Conservation (phyloP, 35 echinoderm and acorn worm species). For the Lytechinus pictus region DNA sequence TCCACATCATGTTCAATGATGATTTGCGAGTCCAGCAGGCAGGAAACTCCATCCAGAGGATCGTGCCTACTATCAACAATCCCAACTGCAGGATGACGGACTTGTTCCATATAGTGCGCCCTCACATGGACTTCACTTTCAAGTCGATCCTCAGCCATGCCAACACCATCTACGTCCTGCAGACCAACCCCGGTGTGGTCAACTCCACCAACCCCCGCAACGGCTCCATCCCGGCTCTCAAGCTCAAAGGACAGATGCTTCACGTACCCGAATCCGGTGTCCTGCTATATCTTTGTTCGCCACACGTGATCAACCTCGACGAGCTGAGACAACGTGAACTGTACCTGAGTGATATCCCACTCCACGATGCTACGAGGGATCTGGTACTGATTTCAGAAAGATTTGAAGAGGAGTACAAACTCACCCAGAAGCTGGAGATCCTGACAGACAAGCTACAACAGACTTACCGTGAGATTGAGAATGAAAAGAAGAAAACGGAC, state of each 20-base stretch:
- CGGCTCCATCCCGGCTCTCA: constrained; percentile 60
- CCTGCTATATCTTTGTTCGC: constrained; percentile 86
- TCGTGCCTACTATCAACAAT: constrained; percentile 64
- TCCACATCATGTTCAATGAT: constrained; percentile 90
- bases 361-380: constrained; percentile 92
- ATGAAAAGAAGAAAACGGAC: constrained; percentile 94
- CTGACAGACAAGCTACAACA: constrained; percentile 93
- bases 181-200: constrained; percentile 66
- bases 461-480: constrained; percentile 93
- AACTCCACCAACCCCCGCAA: constrained; percentile 34
- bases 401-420: constrained; percentile 94
- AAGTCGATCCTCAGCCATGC: constrained; percentile 91
- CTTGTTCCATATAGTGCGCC: constrained; percentile 82
- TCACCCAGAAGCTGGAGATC: constrained; percentile 94
- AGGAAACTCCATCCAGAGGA: constrained; percentile 77
- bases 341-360: constrained; percentile 90
- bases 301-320: constrained; percentile 85
- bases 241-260: constrained; percentile 96
- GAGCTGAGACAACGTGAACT: constrained; percentile 81
- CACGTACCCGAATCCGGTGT: constrained; percentile 77
- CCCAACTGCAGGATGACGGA: constrained; percentile 74
- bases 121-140: constrained; percentile 94
- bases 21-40: constrained; percentile 80
- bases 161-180: constrained; percentile 89
- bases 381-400: constrained; percentile 94